A percentile compares a stretch with the other conserved stretches of the same genome.
Conservation (phyloP, 2,113 vertebrate genomes). For the Brachypodius melanocephalos region DNA sequence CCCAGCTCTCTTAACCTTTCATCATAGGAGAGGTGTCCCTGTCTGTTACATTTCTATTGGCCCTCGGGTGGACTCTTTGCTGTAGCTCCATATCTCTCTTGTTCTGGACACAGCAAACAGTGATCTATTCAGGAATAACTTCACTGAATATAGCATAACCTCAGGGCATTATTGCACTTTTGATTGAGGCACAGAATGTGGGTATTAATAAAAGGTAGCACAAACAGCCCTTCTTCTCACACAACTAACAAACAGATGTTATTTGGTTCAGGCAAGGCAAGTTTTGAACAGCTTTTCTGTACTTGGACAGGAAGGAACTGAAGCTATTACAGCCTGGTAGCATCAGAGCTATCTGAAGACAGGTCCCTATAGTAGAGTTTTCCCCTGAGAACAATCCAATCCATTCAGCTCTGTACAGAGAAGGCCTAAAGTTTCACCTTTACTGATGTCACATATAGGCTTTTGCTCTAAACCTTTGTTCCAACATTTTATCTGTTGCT, state of each 20-base stretch:
- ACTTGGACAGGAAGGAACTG: neutral
- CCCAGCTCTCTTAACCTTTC: neutral
- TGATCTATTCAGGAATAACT: neutral
- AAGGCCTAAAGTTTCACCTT: neutral
- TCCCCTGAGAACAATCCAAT: neutral
- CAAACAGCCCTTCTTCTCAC: neutral
- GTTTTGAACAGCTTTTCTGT: neutral
- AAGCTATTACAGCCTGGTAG: neutral
- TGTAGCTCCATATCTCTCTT: neutral
- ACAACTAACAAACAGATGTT: neutral
- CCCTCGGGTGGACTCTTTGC: neutral
- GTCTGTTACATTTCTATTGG: neutral
- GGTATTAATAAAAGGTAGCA: neutral
- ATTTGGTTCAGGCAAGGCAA: neutral
- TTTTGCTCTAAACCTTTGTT: neutral
- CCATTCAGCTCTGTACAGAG: neutral
- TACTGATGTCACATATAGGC: neutral
- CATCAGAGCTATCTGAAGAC: neutral
- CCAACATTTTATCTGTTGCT: neutral
- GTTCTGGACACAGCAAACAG: neutral
- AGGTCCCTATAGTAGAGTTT: neutral
- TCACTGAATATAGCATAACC: neutral
- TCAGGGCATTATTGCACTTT: neutral
- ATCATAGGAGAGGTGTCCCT: fast-evolving
- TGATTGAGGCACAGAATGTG: neutral